A percentile compares a stretch with the other conserved stretches of the same genome.
Evolutionary conservation across 2,888 invertebrate genomes (phyloP).

Genomic region (Amblyjoppa proteus): DNA sequence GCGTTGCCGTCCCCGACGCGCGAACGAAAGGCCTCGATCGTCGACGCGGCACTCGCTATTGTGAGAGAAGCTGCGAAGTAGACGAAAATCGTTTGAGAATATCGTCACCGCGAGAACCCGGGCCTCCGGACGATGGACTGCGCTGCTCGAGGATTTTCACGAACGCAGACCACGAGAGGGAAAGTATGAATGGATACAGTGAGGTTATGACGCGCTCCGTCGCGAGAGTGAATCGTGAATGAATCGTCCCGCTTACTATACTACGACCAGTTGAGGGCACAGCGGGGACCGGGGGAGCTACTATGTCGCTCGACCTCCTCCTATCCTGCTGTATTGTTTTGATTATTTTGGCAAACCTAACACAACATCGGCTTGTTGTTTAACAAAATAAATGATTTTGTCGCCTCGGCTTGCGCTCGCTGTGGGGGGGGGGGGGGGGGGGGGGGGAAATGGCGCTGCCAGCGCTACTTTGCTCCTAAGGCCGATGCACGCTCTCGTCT

Average conservation of each 20-base stretch:
- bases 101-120: neutral
- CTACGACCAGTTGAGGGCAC: conserved; percentile 45
- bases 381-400: conserved; percentile 84
- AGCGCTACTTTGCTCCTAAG: neutral
- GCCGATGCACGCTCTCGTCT: too few species aligned
- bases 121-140: neutral
- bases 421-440: conserved; percentile 20
- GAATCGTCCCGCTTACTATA: conserved; percentile 56
- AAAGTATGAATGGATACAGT: conserved; percentile 54
- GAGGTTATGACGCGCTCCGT: conserved; percentile 27
- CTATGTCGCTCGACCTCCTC: conserved; percentile 47
- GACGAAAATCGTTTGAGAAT: neutral
- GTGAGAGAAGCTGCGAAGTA: neutral
- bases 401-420: conserved; percentile 75
- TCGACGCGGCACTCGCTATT: neutral
- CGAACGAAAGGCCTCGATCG: conserved; percentile 14
- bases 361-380: conserved; percentile 83
- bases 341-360: conserved; percentile 84
- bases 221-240: conserved; percentile 62
- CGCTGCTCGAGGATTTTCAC: neutral
- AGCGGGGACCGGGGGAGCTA: conserved; percentile 30
- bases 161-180: neutral
- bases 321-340: conserved; percentile 78
- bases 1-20: neutral
- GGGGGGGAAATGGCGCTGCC: conserved; percentile 40